Evolutionary conservation across 2,888 invertebrate genomes (phyloP).

Genomic region (Dicyrtoma fusca): DNA sequence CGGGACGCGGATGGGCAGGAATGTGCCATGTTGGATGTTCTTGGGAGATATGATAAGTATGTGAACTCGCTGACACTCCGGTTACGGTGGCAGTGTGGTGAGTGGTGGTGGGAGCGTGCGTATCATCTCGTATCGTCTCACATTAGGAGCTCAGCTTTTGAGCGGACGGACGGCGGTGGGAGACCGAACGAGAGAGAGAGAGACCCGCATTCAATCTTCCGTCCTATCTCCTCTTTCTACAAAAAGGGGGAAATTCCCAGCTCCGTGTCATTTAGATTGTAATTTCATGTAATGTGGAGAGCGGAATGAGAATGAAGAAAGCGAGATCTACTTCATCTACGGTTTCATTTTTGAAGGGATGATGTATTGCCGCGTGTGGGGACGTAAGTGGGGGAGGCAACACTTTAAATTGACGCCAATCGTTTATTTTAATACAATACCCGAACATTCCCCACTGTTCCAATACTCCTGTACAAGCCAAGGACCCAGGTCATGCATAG

Average conservation of each 20-base stretch:
- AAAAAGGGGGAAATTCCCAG: neutral
- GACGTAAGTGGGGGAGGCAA: neutral
- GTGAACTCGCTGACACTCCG: neutral
- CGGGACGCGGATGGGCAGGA: constrained; percentile 3
- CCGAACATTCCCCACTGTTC: too few species aligned
- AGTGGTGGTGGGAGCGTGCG: constrained; percentile 18
- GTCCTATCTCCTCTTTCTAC: neutral
- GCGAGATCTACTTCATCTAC: neutral
- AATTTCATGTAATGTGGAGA: too few species aligned
- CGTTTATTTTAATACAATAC: too few species aligned
- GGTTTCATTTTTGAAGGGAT: neutral
- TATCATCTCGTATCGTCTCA: neutral
- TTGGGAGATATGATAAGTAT: constrained; percentile 13
- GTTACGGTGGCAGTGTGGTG: neutral
- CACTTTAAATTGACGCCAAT: too few species aligned
- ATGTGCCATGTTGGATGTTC: neutral
- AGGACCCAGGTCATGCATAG: too few species aligned
- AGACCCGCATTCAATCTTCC: constrained; percentile 12
- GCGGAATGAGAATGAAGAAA: constrained; percentile 1
- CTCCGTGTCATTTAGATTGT: too few species aligned
- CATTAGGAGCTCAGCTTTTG: too few species aligned
- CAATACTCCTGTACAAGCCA: neutral
- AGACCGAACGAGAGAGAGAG: neutral
- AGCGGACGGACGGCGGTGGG: neutral
- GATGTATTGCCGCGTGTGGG: neutral